Conservation (phyloP, 2,113 vertebrate species). For the Agapornis roseicollis region DNA sequence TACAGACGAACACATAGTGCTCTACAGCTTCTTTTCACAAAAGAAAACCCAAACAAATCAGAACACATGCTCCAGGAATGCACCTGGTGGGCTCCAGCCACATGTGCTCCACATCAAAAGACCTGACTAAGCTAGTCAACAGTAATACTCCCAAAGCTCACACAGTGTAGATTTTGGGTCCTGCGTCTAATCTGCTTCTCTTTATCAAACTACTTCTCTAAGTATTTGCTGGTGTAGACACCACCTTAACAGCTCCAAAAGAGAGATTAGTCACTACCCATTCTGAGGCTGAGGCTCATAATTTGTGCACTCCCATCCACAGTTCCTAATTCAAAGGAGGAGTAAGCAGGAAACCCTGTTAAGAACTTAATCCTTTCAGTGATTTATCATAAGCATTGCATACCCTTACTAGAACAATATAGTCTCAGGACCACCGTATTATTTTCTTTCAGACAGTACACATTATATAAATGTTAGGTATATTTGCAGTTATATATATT, state of each 20-base stretch:
- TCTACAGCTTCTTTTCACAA: not conserved
- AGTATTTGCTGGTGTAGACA: not conserved
- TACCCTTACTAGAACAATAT: not conserved
- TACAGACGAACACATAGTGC: not conserved
- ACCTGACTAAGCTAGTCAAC: not conserved
- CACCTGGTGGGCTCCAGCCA: not conserved
- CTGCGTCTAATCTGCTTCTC: not conserved
- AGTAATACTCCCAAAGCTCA: not conserved
- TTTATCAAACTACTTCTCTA: not conserved
- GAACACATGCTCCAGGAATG: not conserved
- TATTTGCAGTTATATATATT: not conserved
- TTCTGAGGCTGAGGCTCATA: not conserved
- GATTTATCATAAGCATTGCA: not conserved
- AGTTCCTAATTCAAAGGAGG: not conserved
- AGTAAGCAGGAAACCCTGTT: not conserved
- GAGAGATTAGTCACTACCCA: not conserved
- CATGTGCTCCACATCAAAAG: not conserved
- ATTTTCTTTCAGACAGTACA: not conserved
- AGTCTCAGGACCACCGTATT: not conserved
- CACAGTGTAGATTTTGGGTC: not conserved
- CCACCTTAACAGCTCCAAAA: not conserved
- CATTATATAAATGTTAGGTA: not conserved
- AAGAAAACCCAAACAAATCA: not conserved
- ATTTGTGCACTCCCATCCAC: not conserved
- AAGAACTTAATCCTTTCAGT: not conserved